Percentiles rank a stretch among this genome's conserved stretches.
Conservation (phyloP, 2,888 invertebrate species). For the Polietes domitor region DNA sequence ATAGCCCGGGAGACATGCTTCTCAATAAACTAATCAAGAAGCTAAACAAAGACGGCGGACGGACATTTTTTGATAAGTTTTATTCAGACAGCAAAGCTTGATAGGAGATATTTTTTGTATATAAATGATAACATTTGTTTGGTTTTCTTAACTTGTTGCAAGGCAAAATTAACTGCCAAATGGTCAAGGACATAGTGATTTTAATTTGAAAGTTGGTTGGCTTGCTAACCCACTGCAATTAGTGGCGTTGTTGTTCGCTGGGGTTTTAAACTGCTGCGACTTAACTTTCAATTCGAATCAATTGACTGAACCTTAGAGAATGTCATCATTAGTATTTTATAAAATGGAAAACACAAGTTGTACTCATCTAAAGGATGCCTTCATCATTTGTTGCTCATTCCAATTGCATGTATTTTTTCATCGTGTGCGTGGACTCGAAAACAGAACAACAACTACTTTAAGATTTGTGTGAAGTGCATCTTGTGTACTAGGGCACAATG, state of each 20-base stretch:
- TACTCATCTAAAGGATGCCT: neutral
- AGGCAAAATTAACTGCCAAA: neutral
- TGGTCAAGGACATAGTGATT: neutral
- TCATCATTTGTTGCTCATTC: neutral
- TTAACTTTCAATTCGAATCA: too few relatives aligned
- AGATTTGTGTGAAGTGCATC: conserved; percentile 55
- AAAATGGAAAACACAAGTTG: neutral
- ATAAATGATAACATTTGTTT: neutral
- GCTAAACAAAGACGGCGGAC: neutral
- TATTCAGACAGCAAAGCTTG: neutral
- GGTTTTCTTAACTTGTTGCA: neutral
- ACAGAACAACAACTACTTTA: conserved; percentile 1
- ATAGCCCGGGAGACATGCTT: neutral
- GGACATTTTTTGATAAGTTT: neutral
- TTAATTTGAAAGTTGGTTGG: neutral
- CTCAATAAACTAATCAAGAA: neutral
- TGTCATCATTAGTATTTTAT: neutral
- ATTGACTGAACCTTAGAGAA: neutral
- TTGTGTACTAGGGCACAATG: conserved; percentile 30
- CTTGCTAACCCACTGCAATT: neutral
- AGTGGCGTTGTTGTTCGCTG: too few relatives aligned
- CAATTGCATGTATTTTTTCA: neutral
- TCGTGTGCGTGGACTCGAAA: neutral
- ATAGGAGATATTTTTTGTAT: neutral
- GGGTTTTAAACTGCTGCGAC: too few relatives aligned